phyloP scores from a whole-genome alignment of 1,140 invertebrate genomes.

The Choristoneura fumiferana region DNA sequence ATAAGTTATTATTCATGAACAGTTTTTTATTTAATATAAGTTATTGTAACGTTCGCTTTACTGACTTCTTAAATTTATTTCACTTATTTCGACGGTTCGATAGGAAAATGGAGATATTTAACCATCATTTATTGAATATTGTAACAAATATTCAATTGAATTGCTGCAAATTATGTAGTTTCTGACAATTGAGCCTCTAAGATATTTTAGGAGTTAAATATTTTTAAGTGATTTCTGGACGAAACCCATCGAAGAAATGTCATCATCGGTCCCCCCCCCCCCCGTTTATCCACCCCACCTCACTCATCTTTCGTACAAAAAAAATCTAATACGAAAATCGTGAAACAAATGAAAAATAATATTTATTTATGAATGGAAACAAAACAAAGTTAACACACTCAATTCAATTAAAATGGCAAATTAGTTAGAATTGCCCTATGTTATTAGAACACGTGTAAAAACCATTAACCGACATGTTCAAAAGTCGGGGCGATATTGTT shows the following conservation, averaged over 20 bases:
- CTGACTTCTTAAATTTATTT: no score
- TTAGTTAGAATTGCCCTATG: background rate
- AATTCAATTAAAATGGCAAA: slow-evolving; percentile 21
- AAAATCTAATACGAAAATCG: slow-evolving; percentile 28
- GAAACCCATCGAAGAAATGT: slow-evolving; percentile 15
- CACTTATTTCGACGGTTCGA: no score
- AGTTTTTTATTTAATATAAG: no score
- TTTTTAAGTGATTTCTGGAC: background rate
- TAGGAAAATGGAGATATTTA: no score
- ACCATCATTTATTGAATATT: no score
- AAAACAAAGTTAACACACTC: slow-evolving; percentile 6
- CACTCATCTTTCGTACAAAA: slow-evolving; percentile 17
- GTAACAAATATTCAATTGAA: no score
- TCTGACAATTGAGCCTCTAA: no score
- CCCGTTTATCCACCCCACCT: slow-evolving; percentile 23
- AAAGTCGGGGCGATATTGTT: slow-evolving; percentile 89
- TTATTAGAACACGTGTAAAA: slow-evolving; percentile 7
- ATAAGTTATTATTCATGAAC: no score
- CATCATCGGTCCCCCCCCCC: slow-evolving; percentile 25
- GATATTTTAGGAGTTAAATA: no score
- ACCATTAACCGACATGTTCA: slow-evolving; percentile 73
- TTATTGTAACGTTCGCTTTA: no score
- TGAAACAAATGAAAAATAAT: slow-evolving; percentile 30
- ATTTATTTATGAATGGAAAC: slow-evolving; percentile 19
- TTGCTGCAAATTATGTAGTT: no score